Evolutionary conservation across 2,797 vertebrate species (phyloP).

Genomic region (Emydoidea blandingii): DNA sequence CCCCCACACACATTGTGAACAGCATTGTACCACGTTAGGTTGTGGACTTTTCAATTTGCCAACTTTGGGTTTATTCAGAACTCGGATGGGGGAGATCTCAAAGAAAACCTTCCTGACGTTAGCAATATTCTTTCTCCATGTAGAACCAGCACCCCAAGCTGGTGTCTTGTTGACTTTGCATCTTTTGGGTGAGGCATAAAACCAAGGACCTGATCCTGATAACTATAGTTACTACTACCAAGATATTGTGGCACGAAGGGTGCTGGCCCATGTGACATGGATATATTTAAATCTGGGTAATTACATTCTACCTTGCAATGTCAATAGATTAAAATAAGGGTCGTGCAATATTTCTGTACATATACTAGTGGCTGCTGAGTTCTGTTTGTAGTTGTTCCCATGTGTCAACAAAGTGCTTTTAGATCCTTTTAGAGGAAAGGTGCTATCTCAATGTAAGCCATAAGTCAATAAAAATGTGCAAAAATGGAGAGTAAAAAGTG

Average conservation of each 20-base stretch:
- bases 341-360: accelerated
- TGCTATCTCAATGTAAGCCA: accelerated
- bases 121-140: background rate
- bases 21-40: too few relatives aligned
- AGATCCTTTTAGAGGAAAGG: background rate
- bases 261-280: background rate
- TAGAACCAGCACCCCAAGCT: background rate
- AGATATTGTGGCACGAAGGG: too few relatives aligned
- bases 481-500: background rate
- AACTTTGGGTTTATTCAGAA: background rate
- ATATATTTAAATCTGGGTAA: accelerated
- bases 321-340: accelerated
- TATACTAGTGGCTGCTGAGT: background rate
- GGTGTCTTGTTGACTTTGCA: accelerated
- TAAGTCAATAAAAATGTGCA: background rate
- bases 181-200: accelerated
- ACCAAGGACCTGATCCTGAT: accelerated
- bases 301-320: background rate
- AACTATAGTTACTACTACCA: accelerated
- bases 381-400: background rate
- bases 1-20: background rate
- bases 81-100: background rate
- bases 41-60: background rate
- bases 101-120: background rate
- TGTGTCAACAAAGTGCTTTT: background rate